phyloP scores from a whole-genome alignment of 2,113 vertebrate genomes.

The Aplodontia rufa region DNA sequence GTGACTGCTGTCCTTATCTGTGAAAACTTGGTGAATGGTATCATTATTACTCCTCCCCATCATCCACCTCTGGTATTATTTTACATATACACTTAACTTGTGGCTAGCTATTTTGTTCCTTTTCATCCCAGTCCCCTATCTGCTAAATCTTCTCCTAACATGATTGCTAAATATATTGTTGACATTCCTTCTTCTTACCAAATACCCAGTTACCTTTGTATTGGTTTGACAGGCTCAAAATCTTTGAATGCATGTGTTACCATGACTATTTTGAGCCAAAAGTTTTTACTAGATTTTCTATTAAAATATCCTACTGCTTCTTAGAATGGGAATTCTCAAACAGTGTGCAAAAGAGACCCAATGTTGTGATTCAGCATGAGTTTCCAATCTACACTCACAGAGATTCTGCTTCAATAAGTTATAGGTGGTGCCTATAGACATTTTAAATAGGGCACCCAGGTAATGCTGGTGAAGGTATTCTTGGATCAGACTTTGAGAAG shows the following conservation, averaged over 20 bases:
- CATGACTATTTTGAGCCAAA: background rate
- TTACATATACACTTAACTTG: background rate
- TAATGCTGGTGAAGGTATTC: background rate
- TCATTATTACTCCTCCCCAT: background rate
- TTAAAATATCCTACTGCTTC: background rate
- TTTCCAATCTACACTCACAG: background rate
- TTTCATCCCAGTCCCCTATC: background rate
- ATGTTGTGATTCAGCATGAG: background rate
- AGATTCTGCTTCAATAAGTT: background rate
- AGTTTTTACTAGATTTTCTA: constrained; percentile 3
- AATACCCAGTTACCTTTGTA: background rate
- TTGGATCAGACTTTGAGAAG: background rate
- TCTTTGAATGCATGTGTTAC: background rate
- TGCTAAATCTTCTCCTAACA: background rate
- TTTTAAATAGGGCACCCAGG: background rate
- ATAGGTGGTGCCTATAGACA: background rate
- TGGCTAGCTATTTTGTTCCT: background rate
- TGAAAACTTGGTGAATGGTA: background rate
- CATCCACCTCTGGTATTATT: background rate
- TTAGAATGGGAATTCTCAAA: background rate
- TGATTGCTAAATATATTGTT: background rate
- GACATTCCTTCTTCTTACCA: background rate
- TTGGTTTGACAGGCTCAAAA: background rate
- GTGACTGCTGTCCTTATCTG: background rate
- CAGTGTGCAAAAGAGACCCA: background rate